Conservation (phyloP, 2,888 invertebrate genomes). For the Sesia apiformis region DNA sequence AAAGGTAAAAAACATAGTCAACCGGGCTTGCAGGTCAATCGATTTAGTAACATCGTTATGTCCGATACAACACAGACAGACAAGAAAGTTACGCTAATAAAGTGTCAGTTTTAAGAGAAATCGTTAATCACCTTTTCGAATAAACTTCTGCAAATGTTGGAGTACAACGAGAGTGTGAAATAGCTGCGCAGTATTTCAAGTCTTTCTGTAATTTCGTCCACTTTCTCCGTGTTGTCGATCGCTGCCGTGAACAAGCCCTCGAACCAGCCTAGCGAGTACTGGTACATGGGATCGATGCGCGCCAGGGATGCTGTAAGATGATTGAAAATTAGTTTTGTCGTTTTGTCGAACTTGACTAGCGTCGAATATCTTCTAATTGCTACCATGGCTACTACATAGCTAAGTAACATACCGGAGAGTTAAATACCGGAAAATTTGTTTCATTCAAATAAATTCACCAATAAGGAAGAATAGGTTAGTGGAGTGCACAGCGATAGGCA, state of each 20-base stretch:
- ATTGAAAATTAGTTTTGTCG: background rate
- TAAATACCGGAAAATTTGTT: background rate
- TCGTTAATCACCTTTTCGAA: conserved; percentile 84
- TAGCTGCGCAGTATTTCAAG: conserved; percentile 83
- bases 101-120: background rate
- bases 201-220: conserved; percentile 85
- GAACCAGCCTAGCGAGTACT: conserved; percentile 96
- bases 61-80: no score
- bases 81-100: no score
- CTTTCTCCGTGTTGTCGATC: conserved; percentile 89
- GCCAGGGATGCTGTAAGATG: conserved; percentile 84
- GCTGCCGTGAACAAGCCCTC: conserved; percentile 89
- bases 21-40: no score
- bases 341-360: background rate
- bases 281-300: conserved; percentile 97
- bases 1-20: no score
- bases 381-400: background rate
- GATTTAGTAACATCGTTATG: no score
- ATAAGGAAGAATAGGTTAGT: conserved; percentile 94
- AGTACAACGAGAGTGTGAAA: conserved; percentile 92
- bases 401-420: background rate
- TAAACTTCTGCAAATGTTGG: conserved; percentile 93
- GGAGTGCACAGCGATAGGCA: conserved; percentile 92
- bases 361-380: no score
- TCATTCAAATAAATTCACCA: conserved; percentile 65